Base-by-base conservation (phyloP, 2,888 invertebrate species). In the Oxytorus armatus region DNA sequence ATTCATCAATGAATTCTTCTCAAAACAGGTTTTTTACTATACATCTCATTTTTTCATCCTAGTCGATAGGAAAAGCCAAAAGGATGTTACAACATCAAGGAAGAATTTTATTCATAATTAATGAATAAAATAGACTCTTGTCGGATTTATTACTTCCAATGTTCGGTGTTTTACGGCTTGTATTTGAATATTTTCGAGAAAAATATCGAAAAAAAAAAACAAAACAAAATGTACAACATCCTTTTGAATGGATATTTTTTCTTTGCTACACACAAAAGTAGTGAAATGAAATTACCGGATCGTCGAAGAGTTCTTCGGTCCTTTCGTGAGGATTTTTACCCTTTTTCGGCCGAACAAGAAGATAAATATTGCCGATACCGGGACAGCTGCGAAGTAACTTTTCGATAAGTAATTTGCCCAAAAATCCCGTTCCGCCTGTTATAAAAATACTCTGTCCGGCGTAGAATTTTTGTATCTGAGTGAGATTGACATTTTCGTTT, bases 401-500 rank as follows among this genome's bases (percentile, higher is more conserved):
- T 90, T 96, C 95, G 21, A 95, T 92, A 18, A 95, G 90, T n/a
- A 95, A 94, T 89, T 96, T 95, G 10, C 95, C 95, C 87, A 95
- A 91, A 87, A 95, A 95, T 1, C 95, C 95, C 2, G 95, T 95
- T 47, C 93, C 95, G 3, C 95, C 95, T 3, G 95, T 95, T 77
- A 95, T 92, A 79, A 95, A 93, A 68, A 95, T 88, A 73, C 90
- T 92, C 75, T 93, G 93, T 0, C 93, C 93, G 0, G 91, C 86
- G 88, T 93, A 94, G 85, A 93, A 94, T 68, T 93, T 91, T 39
- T 93, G 92, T 2, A 93, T 87, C n/a, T 89, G 86, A 4, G 89
- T 88, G 3, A 91, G 84, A 14, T 88, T 86, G 8, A 84, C 44
- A 25, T 83, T 83, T 11, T 84, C 83, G 14, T 83, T 59, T 3